These are phyloP conservation scores for Ptychodera flava DNA, from an alignment of 35 echinoderm and acorn worm species.

Conservation along the genomic window DNA sequence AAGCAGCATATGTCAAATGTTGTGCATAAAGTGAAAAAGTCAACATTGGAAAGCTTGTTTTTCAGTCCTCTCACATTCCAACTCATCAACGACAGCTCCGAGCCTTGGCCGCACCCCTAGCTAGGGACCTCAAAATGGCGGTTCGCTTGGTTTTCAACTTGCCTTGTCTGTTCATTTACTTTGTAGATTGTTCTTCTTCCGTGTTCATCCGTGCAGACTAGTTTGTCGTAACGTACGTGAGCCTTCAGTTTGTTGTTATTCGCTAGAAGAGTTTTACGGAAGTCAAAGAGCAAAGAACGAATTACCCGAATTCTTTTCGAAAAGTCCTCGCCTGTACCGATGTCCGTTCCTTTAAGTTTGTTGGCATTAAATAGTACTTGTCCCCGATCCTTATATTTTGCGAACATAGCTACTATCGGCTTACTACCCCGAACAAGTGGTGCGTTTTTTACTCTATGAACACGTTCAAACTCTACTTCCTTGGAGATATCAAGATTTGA, in stretches of 20 bases:
- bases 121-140: background rate
- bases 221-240: background rate
- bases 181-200: background rate
- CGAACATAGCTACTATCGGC: background rate
- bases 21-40: background rate
- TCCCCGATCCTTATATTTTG: background rate
- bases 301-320: background rate
- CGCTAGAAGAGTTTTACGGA: background rate
- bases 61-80: background rate
- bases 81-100: background rate
- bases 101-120: background rate
- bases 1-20: background rate
- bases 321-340: background rate
- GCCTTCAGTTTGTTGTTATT: background rate
- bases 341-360: background rate
- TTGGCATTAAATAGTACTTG: background rate
- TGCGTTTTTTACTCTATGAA: background rate
- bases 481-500: background rate
- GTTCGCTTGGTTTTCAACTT: background rate
- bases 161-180: background rate
- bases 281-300: background rate
- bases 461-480: background rate
- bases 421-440: background rate
- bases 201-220: background rate
- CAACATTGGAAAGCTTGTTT: background rate